These are phyloP conservation scores for Ophion slaviceki DNA, from an alignment of 2,888 invertebrate species.

Conservation along the genomic window DNA sequence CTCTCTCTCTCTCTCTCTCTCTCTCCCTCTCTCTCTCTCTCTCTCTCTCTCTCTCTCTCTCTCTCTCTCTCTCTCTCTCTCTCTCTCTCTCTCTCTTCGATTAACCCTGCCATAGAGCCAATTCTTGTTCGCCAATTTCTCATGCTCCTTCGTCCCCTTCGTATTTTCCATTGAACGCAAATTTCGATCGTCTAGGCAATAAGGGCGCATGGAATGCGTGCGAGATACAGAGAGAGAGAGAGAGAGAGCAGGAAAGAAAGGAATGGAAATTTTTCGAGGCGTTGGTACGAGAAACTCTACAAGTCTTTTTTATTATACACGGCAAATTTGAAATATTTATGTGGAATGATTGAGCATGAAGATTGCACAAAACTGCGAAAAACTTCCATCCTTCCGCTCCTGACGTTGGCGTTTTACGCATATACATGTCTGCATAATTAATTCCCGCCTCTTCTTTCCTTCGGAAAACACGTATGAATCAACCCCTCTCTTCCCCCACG, in stretches of 20 bases:
- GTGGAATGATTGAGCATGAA: too few relatives aligned
- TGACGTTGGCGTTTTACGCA: too few relatives aligned
- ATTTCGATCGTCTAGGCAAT: neutral
- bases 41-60: slow-evolving; percentile 2
- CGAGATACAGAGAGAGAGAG: neutral
- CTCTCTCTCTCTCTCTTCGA: neutral
- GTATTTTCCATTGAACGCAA: slow-evolving; percentile 33
- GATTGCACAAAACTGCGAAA: too few relatives aligned
- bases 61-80: slow-evolving; percentile 12
- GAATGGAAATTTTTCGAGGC: neutral
- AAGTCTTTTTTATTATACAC: neutral
- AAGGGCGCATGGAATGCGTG: slow-evolving; percentile 23
- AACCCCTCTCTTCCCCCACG: too few relatives aligned
- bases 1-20: neutral
- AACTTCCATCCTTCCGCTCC: too few relatives aligned
- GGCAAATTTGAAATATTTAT: neutral
- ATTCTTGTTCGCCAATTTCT: neutral
- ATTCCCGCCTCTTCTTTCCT: too few relatives aligned
- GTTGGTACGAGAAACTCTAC: neutral
- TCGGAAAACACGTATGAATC: too few relatives aligned
- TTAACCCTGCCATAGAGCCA: too few relatives aligned
- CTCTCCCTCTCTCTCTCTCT: too few relatives aligned
- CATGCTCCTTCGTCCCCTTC: slow-evolving; percentile 6
- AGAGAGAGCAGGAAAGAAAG: neutral
- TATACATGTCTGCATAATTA: too few relatives aligned